Conservation (phyloP, 2,888 invertebrate genomes). For the Cephus runcator region DNA sequence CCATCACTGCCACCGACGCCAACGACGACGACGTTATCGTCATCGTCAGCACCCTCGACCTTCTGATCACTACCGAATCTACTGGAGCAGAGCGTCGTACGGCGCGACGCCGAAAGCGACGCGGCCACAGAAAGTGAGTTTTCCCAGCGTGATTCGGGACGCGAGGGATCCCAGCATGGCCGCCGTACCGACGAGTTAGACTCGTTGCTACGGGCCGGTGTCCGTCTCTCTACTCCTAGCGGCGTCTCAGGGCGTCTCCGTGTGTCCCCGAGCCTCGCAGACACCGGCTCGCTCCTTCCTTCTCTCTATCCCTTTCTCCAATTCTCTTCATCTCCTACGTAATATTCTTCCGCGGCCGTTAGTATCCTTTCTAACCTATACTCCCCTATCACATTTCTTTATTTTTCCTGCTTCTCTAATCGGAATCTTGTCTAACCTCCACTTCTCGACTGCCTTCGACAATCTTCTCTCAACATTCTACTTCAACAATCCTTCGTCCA, state of each 20-base stretch:
- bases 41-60: not conserved
- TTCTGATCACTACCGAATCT: not conserved
- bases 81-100: not conserved
- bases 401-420: conserved; percentile 16
- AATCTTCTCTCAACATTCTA: conserved; percentile 8
- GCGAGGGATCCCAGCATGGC: conserved; percentile 49
- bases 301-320: conserved; percentile 6
- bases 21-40: not conserved
- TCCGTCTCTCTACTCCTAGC: not conserved
- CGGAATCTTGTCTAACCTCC: conserved; percentile 2
- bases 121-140: conserved; percentile 21
- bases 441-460: not conserved
- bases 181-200: conserved; percentile 27
- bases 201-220: conserved; percentile 10
- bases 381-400: conserved; percentile 6
- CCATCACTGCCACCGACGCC: not conserved
- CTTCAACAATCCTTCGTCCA: not conserved
- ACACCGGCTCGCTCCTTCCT: conserved; percentile 16
- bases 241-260: conserved; percentile 5
- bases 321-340: not conserved
- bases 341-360: conserved; percentile 1
- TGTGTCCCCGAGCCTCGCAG: conserved; percentile 6
- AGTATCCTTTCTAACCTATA: conserved; percentile 3
- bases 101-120: conserved; percentile 1
- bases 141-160: conserved; percentile 34